Base-by-base conservation (phyloP, 2,797 vertebrate species). In the Basileuterus tristriatus region DNA sequence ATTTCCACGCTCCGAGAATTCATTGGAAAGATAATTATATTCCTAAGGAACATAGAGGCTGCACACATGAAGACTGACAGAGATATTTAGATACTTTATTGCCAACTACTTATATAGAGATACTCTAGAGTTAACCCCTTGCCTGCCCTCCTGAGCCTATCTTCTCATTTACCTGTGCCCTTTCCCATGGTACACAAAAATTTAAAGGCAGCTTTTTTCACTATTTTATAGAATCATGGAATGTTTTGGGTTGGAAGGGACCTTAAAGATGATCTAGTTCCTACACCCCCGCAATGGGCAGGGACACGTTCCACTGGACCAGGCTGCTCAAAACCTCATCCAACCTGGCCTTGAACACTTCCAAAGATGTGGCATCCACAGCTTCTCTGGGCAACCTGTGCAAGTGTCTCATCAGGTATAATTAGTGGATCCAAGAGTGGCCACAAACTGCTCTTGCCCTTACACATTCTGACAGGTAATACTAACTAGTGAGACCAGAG, bases 1-100 rank as follows among this genome's bases (percentile, higher is more conserved):
- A 5, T 46, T 83, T 87, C 69, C 62, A 47, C 2, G 2, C 53
- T 67, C 49, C 20, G 23, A 20, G 22, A 60, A 62, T 87, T 87
- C 81, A 83, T 11, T 77, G 53, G 41, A 85, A 93, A 74, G 62
- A 62, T 64, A 78, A 92, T 43, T 85, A 44, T 78, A 68, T 68
- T 69, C n/a, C 37, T 55, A 70, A 82, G 53, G 32, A 92, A 82
- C 15, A 32, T 0, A 64, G 22, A 1, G 81, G 43, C 43, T 78
- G 53, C 29, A 80, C 22, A 74, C 52, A 37, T 20, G 12, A 79
- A 89, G 30, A 34, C 78, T 82, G 55, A 74, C 3, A 60, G 41
- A 88, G 30, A 32, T 71, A 83, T 5, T 71, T 20, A 63, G 37
- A 72, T 8, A 89, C 43, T 21, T 92, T 59, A 78, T 20, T 81